Conservation (phyloP, 2,797 vertebrate species). For the Crocodylus rhombifer region DNA sequence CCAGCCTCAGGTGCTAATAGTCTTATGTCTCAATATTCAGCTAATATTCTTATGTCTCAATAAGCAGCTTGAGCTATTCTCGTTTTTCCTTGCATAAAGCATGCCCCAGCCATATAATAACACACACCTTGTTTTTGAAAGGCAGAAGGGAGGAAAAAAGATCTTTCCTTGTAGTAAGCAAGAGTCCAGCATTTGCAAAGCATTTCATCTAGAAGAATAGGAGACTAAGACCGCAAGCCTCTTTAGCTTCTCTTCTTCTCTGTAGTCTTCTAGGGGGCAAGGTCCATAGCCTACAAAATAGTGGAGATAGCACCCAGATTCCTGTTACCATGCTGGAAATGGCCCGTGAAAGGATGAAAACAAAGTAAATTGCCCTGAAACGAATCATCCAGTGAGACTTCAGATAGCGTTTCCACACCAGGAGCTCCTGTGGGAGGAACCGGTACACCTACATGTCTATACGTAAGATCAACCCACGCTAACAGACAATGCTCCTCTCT, state of each 20-base stretch:
- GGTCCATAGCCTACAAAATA: not conserved
- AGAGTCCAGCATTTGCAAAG: not conserved
- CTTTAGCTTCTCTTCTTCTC: not conserved
- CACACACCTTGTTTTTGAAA: not conserved
- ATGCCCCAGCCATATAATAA: not conserved
- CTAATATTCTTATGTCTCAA: not conserved
- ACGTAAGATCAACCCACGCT: not conserved
- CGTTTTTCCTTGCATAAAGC: not conserved
- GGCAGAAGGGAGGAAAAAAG: not conserved
- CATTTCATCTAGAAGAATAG: not conserved
- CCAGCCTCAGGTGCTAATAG: not conserved
- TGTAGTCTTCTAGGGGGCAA: not conserved
- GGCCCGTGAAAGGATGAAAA: not conserved
- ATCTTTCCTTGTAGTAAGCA: too few species aligned
- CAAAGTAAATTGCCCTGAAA: accelerated
- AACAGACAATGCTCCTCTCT: not conserved
- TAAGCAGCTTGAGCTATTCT: not conserved
- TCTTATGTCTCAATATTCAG: not conserved
- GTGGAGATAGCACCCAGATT: not conserved
- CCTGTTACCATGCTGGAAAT: not conserved
- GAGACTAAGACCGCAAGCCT: not conserved
- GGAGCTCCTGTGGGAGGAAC: accelerated
- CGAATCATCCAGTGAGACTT: not conserved
- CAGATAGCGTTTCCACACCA: not conserved
- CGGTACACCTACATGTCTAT: too few species aligned